phyloP scores from a whole-genome alignment of 1,140 invertebrate genomes.

The Drosophila bocqueti region DNA sequence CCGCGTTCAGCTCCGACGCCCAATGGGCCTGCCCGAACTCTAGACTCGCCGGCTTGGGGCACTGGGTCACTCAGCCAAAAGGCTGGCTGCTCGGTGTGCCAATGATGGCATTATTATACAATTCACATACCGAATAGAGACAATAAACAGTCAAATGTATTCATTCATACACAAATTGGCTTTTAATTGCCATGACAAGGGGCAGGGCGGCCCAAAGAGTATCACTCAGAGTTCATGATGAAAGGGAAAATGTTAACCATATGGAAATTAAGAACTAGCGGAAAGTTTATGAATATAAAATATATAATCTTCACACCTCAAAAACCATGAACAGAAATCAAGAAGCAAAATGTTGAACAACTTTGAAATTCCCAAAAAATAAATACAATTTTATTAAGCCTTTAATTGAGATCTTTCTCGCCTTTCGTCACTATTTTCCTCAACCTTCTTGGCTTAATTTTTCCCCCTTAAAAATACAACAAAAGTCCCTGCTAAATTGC shows the following conservation, averaged over 20 bases:
- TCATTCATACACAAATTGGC: constrained; percentile 70
- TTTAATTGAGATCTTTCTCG: background rate
- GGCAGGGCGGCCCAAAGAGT: constrained; percentile 41
- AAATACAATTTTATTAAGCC: background rate
- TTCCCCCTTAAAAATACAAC: background rate
- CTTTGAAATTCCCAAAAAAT: background rate
- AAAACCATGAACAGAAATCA: background rate
- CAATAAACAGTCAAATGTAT: constrained; percentile 71
- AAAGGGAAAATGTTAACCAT: constrained; percentile 53
- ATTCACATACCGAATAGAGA: constrained; percentile 57
- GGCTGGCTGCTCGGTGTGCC: constrained; percentile 48
- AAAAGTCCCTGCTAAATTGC: constrained; percentile 41
- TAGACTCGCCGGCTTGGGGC: constrained; percentile 27
- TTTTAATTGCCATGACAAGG: constrained; percentile 73
- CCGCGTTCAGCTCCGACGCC: constrained; percentile 69
- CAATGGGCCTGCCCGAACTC: constrained; percentile 23
- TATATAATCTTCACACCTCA: background rate
- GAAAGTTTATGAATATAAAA: background rate
- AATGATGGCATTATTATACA: constrained; percentile 81
- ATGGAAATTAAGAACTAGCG: constrained; percentile 9
- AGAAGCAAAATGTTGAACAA: background rate
- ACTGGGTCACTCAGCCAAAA: constrained; percentile 68
- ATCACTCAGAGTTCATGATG: constrained; percentile 12
- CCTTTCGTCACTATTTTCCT: background rate
- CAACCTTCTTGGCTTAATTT: background rate